Evolutionary conservation across 1,140 invertebrate genomes (phyloP), one percentile per base, ranked within the genome.

Genomic region (Temnothorax longispinosus): DNA sequence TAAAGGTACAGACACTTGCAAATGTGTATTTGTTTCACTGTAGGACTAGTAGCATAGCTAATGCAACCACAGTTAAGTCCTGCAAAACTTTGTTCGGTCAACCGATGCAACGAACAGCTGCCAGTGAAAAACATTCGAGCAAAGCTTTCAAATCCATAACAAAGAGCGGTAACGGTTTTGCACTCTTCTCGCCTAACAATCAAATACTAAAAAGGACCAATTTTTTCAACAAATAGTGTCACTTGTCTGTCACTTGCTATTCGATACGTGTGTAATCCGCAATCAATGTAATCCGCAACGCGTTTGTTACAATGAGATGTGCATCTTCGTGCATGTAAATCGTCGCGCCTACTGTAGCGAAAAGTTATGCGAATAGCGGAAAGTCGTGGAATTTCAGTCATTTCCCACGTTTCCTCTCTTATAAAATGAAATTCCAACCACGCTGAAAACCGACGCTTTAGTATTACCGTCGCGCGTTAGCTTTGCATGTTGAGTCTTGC

Each of bases 291-390:
- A n/a, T n/a, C n/a, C n/a, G n/a, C n/a, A n/a, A n/a, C n/a, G 18
- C 32, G 2, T 56, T 35, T 41, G 27, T 75, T 58, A 32, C 35
- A 65, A 64, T 76, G 82, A 65, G 41, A 85, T 65, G 75, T 78
- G 80, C 67, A 75, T 27, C 41, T 56, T 44, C 18, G 38, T 78
- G 27, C 27, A 27, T 27, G 74, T 74, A 58, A 85, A 86, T 71
- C 41, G 54, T 41, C 41, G 50, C 44, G 56, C 62, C 47, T 52
- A 52, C 27, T 52, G 67, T 54, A 81, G 74, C 62, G 71, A 54
- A 89, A 91, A 90, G 91, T 89, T 93, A 93, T 92, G 87, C 74
- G 89, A 91, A 90, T 92, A 90, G 75, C 76, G 87, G 67, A 38
- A 80, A 65, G 65, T 89, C 81, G 21, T 15, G 90, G 91, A 90